A percentile compares a stretch with the other conserved stretches of the same genome.
Conservation (phyloP, 2,888 invertebrate genomes). For the Drosophila mettleri region DNA sequence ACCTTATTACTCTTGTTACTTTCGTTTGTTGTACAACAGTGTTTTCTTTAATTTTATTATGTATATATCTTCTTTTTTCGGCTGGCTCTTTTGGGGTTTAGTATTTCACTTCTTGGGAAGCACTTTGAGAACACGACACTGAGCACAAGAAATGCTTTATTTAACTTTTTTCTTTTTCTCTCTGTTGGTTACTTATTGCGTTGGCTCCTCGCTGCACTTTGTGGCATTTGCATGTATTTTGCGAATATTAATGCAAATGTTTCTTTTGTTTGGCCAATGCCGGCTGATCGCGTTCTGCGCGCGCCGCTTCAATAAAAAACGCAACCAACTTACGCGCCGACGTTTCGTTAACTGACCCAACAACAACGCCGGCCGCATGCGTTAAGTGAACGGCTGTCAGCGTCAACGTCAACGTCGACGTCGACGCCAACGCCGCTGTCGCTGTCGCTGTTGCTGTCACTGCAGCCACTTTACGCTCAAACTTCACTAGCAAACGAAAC, state of each 20-base stretch:
- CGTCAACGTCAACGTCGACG: slow-evolving; percentile 12
- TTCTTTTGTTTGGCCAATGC: slow-evolving; percentile 34
- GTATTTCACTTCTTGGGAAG: slow-evolving; percentile 45
- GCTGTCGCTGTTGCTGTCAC: slow-evolving; percentile 31
- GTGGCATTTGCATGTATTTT: slow-evolving; percentile 27
- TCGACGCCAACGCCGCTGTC: slow-evolving; percentile 14
- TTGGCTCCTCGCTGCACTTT: slow-evolving; percentile 26
- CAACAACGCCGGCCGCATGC: slow-evolving; percentile 65
- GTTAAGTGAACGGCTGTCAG: slow-evolving; percentile 48
- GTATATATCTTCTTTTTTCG: too few relatives aligned
- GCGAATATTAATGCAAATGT: slow-evolving; percentile 28
- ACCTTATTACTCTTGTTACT: slow-evolving; percentile 81
- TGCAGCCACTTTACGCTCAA: slow-evolving; percentile 71
- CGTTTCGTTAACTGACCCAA: slow-evolving; percentile 73
- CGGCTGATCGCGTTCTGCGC: slow-evolving; percentile 62
- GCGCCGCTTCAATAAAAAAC: slow-evolving; percentile 49
- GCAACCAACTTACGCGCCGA: slow-evolving; percentile 78
- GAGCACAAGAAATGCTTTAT: slow-evolving; percentile 21
- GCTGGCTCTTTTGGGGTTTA: slow-evolving; percentile 22
- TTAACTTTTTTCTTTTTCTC: not conserved
- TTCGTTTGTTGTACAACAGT: slow-evolving; percentile 67
- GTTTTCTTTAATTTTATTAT: slow-evolving; percentile 34
- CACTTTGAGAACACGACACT: slow-evolving; percentile 24
- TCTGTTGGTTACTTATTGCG: slow-evolving; percentile 14
- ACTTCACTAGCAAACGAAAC: slow-evolving; percentile 69